Percentiles rank a stretch among this genome's conserved stretches.
Conservation (phyloP, 2,888 invertebrate species). For the Drosophila parthenogenetica region DNA sequence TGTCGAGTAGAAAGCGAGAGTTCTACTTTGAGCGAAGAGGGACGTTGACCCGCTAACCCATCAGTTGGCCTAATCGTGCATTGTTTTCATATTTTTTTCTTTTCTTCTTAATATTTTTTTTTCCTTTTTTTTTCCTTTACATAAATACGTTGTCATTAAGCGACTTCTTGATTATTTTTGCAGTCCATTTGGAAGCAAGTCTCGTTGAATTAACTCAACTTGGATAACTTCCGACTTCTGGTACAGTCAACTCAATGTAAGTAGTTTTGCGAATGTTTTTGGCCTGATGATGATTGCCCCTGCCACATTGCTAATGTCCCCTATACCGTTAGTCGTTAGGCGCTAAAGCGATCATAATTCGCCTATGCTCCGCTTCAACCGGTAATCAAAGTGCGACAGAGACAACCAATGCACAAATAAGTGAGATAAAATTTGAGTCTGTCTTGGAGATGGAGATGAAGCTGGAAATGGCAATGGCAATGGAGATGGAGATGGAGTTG, state of each 20-base stretch:
- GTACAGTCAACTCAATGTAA: slow-evolving; percentile 16
- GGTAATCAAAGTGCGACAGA: slow-evolving; percentile 31
- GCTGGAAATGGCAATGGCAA: not conserved
- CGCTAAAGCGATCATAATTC: slow-evolving; percentile 71
- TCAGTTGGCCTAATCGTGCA: slow-evolving; percentile 25
- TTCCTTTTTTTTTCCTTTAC: slow-evolving; percentile 40
- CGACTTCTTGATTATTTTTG: slow-evolving; percentile 60
- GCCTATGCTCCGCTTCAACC: slow-evolving; percentile 13
- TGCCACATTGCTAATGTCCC: slow-evolving; percentile 48
- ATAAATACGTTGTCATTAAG: slow-evolving; percentile 68
- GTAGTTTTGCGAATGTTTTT: slow-evolving; percentile 58
- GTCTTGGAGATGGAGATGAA: not conserved
- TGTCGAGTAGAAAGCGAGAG: slow-evolving; percentile 24
- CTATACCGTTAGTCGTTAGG: slow-evolving; percentile 70
- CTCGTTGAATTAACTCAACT: not conserved
- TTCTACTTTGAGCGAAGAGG: not conserved
- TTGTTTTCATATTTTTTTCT: slow-evolving; percentile 17
- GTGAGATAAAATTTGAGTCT: too few relatives aligned
- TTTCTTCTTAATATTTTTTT: slow-evolving; percentile 27
- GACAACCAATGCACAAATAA: not conserved
- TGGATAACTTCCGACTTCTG: slow-evolving; percentile 12
- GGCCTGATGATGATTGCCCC: slow-evolving; percentile 69
- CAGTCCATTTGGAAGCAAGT: slow-evolving; percentile 44
- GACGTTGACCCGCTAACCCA: slow-evolving; percentile 54
- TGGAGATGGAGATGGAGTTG: not conserved